A percentile compares a stretch with the other conserved stretches of the same genome.
phyloP scores from a whole-genome alignment of 2,888 invertebrate species.

The Drosophila bunnanda region DNA sequence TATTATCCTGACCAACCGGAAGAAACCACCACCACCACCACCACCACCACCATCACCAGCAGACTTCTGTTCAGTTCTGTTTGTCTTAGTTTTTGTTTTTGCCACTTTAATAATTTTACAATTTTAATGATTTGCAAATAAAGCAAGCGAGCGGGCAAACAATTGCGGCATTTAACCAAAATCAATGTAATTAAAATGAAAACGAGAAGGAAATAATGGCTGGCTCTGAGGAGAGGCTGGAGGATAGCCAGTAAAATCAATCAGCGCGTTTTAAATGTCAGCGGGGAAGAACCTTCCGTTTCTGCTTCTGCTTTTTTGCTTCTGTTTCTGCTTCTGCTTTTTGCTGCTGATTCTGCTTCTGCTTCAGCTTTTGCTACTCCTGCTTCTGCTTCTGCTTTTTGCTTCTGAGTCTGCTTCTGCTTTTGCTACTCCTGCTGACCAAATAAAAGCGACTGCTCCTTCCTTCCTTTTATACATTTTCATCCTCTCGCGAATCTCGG shows the following conservation, averaged over 20 bases:
- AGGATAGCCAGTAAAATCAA: conserved; percentile 56
- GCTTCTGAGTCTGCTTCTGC: neutral
- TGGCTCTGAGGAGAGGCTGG: neutral
- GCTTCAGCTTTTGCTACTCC: no score
- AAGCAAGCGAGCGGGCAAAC: conserved; percentile 32
- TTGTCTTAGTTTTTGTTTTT: conserved; percentile 66
- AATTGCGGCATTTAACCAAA: conserved; percentile 66
- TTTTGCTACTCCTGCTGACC: conserved; percentile 28
- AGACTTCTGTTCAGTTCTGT: conserved; percentile 34
- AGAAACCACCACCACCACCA: neutral
- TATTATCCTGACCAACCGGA: neutral
- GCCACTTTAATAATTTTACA: conserved; percentile 78
- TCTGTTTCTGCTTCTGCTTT: no score
- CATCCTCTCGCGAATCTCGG: conserved; percentile 53
- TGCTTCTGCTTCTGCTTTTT: no score
- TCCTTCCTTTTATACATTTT: neutral
- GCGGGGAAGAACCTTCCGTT: conserved; percentile 2
- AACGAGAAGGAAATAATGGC: conserved; percentile 1
- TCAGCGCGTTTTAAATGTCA: conserved; percentile 65
- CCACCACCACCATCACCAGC: neutral
- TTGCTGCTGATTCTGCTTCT: no score
- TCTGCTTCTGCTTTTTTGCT: no score
- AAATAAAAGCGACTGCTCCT: conserved; percentile 3
- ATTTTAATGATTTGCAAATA: conserved; percentile 85
- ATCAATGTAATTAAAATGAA: conserved; percentile 79